Evolutionary conservation across 1,140 invertebrate species (phyloP), one percentile per base, ranked within the genome.

Genomic region (Pogonomyrmex barbatus): DNA sequence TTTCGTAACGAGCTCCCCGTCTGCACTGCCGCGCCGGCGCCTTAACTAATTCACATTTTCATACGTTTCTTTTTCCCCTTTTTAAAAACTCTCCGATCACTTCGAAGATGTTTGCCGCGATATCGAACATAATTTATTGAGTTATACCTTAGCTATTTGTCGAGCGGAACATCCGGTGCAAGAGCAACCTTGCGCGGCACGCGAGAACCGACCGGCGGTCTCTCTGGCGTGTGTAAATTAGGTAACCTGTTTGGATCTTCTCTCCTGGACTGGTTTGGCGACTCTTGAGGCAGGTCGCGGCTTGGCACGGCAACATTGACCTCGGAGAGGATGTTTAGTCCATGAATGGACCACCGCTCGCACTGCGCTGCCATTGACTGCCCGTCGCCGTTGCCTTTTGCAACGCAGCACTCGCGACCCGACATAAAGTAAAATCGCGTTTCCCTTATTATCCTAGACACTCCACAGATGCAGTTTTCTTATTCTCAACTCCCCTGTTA

Each of bases 221-320:
- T 56, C 42, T 1, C 84, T 10, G 67, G 56, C 78, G 78, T 84
- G 81, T 71, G 77, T 92, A 91, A 92, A 93, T 93, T 90, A 91
- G 91, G 89, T 91, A 92, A 92, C 89, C 78, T 89, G 88, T 89
- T 85, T 70, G 65, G 86, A 91, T 91, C 89, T 91, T 67, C 71
- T 82, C 79, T 58, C 52, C 14, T 65, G 83, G 91, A 93, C 91
- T 91, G 92, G 90, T 93, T 93, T 92, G 75, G 68, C 90, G 76
- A 90, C 83, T 90, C 71, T 90, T 88, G 89, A 86, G 89, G 83
- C 87, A 92, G 89, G 92, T 92, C 90, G 85, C 70, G 76, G 24
- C 47, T 63, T 14, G 63, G 24, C 36, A 39, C 65, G 39, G 88
- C 88, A 92, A 91, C 85, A 73, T 67, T 71, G 85, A 87, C 79